Base-by-base conservation (phyloP, 2,113 vertebrate species). In the Ptilorrhoa leucosticta region DNA sequence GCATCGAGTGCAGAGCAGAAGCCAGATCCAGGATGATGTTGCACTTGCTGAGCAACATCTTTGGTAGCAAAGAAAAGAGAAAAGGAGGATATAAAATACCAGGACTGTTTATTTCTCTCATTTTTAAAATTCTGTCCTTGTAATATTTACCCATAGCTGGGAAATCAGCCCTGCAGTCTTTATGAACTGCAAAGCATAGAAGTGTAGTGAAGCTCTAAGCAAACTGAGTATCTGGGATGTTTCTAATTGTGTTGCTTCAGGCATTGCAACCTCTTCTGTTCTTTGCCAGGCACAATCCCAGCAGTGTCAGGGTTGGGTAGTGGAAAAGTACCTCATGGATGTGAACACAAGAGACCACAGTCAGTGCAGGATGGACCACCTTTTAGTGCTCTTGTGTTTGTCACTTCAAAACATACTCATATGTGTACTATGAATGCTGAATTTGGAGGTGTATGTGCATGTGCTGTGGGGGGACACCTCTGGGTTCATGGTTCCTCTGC, bases 401-500 rank as follows among this genome's bases (percentile, higher is more conserved):
- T 70, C 19, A 5, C 30, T 39, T 51, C 27, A 42, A 33, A 24
- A 15, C 48, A 12, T 15, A 35, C 24, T 23, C 77, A 31, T 0
- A 0, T 11, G 13, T n/a, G 33, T 85, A 1, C 28, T 61, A 0
- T 16, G 28, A 27, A 27, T 0, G 2, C 35, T 75, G 51, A 51
- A 35, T 79, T 73, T 72, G 40, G 28, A n/a, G 45, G 9, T 33
- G 5, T 27, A 3, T 0, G 2, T 68, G 13, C 7, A 3, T 0
- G 1, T 48, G 33, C 20, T 39, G 2, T 63, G 5, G 2, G 37
- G 35, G 27, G 21, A 19, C 4, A 31, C 20, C 27, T 44, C 47
- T 82, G 31, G 6, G 37, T 84, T 90, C 11, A 7, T 60, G 31
- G 45, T 10, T 45, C 10, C 13, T 39, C 21, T 72, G 4, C 16